A percentile compares a stretch with the other conserved stretches of the same genome.
Conservation (phyloP, 2,113 vertebrate genomes). For the Galeopterus variegatus region DNA sequence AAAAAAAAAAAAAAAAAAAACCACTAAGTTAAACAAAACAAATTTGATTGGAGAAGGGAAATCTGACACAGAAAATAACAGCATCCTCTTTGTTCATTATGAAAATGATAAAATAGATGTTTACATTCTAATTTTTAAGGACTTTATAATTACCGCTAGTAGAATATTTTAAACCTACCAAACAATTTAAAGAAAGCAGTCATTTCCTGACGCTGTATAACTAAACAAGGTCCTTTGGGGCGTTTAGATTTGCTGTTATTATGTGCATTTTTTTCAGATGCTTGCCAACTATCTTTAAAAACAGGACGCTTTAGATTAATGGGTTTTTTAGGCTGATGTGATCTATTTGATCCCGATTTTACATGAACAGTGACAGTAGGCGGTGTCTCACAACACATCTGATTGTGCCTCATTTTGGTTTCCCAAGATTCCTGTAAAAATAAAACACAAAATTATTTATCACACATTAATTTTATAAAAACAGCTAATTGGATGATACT, state of each 20-base stretch:
- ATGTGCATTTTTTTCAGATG: constrained; percentile 84
- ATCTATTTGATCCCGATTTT: constrained; percentile 87
- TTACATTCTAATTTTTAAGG: constrained; percentile 65
- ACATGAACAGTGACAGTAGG: constrained; percentile 89
- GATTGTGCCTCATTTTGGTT: constrained; percentile 90
- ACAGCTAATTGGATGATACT: constrained; percentile 17
- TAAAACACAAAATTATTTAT: constrained; percentile 82
- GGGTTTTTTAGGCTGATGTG: constrained; percentile 88
- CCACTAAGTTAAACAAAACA: neutral
- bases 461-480: constrained; percentile 69
- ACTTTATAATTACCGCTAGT: constrained; percentile 53
- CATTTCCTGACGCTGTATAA: constrained; percentile 96
- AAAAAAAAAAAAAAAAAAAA: neutral
- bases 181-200: constrained; percentile 96
- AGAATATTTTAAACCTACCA: constrained; percentile 89
- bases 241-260: constrained; percentile 83
- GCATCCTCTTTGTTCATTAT: constrained; percentile 32
- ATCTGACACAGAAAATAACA: constrained; percentile 47
- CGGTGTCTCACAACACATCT: constrained; percentile 89
- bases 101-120: constrained; percentile 39
- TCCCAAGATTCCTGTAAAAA: constrained; percentile 86
- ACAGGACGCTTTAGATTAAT: constrained; percentile 87
- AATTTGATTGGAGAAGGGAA: constrained; percentile 4
- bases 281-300: constrained; percentile 87
- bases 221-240: constrained; percentile 86